phyloP scores from a whole-genome alignment of 2,888 invertebrate genomes.

The Cepaea hortensis region DNA sequence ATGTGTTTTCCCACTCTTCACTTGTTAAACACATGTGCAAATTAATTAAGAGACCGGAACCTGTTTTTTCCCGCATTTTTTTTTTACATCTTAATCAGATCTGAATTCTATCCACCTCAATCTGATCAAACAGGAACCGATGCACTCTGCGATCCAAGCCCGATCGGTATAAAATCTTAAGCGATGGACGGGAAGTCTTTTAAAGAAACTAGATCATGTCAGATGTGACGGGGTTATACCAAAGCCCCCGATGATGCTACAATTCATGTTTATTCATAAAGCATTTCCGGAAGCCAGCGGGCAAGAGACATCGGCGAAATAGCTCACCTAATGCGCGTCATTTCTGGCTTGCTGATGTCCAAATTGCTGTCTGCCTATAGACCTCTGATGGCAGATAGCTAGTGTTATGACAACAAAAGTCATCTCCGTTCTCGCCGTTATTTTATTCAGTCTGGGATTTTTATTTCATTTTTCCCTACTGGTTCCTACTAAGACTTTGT shows the following conservation, averaged over 20 bases:
- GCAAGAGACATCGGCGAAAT: conserved; percentile 33
- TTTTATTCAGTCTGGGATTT: conserved; percentile 34
- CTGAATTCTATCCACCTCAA: neutral
- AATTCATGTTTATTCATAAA: conserved; percentile 48
- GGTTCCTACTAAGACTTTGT: neutral
- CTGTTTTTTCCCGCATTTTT: too few species aligned
- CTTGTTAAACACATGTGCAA: neutral
- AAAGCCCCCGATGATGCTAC: conserved; percentile 42
- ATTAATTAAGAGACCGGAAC: neutral
- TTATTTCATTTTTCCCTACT: conserved; percentile 1
- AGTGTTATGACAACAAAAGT: conserved; percentile 43
- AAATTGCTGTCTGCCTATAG: conserved; percentile 40
- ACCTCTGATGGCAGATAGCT: conserved; percentile 40
- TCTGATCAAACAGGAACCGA: conserved; percentile 6
- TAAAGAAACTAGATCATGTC: conserved; percentile 47
- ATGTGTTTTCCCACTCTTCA: too few species aligned
- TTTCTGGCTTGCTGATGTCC: conserved; percentile 32
- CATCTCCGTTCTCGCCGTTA: conserved; percentile 21
- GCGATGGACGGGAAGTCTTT: conserved; percentile 40
- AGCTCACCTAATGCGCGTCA: conserved; percentile 43
- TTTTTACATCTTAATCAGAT: conserved; percentile 10
- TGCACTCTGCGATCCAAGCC: conserved; percentile 5
- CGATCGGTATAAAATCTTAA: conserved; percentile 31
- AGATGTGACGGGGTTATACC: conserved; percentile 41
- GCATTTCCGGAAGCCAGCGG: conserved; percentile 39